These are phyloP conservation scores for Orthosia gothica DNA, from an alignment of 2,888 invertebrate species.

Conservation along the genomic window DNA sequence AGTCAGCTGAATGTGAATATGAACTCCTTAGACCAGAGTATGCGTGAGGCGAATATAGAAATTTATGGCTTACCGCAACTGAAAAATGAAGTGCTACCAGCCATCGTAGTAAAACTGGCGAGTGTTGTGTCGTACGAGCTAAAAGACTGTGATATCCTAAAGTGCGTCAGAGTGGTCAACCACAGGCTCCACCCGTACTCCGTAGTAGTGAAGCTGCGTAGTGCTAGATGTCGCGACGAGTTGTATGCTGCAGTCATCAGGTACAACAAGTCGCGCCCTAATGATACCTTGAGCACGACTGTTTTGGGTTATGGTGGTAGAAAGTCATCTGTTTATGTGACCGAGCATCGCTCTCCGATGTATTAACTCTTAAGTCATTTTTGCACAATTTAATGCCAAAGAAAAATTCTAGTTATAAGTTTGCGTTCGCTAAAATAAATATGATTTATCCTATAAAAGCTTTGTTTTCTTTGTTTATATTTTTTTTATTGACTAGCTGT, in stretches of 20 bases:
- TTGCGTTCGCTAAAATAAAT: no score
- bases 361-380: background rate
- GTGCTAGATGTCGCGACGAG: slow-evolving; percentile 7
- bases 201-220: background rate
- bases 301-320: background rate
- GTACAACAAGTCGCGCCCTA: background rate
- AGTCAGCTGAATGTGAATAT: background rate
- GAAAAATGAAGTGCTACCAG: background rate
- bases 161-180: background rate
- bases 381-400: background rate
- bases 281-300: background rate
- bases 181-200: background rate
- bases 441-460: no score
- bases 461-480: no score
- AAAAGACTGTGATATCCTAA: background rate
- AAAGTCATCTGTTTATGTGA: background rate
- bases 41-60: slow-evolving; percentile 7
- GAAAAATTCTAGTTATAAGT: background rate
- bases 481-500: no score
- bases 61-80: slow-evolving; percentile 2
- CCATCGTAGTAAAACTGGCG: background rate
- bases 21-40: background rate
- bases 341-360: slow-evolving; percentile 5
- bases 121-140: background rate
- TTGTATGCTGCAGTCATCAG: background rate